Evolutionary conservation across 1,140 invertebrate genomes (phyloP).

Genomic region (Popillia japonica): DNA sequence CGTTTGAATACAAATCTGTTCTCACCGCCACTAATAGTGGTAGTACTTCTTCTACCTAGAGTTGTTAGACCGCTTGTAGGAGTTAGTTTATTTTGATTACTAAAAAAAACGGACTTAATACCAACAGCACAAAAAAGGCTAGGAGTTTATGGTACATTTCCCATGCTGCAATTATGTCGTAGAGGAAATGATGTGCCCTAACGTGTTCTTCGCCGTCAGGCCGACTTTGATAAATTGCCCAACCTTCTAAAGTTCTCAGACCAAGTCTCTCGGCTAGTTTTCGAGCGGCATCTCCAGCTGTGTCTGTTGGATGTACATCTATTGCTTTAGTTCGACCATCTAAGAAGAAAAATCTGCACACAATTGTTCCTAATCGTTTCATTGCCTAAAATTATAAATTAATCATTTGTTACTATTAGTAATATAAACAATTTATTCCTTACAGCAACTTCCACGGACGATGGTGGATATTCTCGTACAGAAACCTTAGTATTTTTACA

Average conservation of each 20-base stretch:
- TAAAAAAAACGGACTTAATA: conserved; percentile 52
- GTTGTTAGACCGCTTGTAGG: conserved; percentile 67
- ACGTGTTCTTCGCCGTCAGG: conserved; percentile 90
- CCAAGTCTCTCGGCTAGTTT: conserved; percentile 91
- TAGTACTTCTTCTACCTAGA: conserved; percentile 64
- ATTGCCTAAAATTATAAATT: conserved; percentile 72
- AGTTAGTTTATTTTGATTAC: conserved; percentile 71
- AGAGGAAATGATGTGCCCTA: conserved; percentile 90
- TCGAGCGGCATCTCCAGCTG: conserved; percentile 86
- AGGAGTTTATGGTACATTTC: no score
- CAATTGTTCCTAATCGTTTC: conserved; percentile 88
- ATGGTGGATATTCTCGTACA: conserved; percentile 84
- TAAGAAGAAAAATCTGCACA: conserved; percentile 94
- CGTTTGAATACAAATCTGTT: conserved; percentile 94
- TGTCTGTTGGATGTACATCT: conserved; percentile 93
- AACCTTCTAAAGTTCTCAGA: conserved; percentile 84
- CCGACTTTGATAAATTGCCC: conserved; percentile 91
- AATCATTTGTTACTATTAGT: conserved; percentile 20
- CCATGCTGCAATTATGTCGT: conserved; percentile 94
- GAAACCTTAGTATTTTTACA: conserved; percentile 86
- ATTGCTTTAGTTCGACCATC: conserved; percentile 95
- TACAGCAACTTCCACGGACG: conserved; percentile 91
- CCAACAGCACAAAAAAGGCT: no score
- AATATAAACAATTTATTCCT: conserved; percentile 53
- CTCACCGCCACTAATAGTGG: conserved; percentile 79